These are phyloP conservation scores for Ellobius talpinus DNA, from an alignment of 2,113 vertebrate genomes.

Conservation along the genomic window DNA sequence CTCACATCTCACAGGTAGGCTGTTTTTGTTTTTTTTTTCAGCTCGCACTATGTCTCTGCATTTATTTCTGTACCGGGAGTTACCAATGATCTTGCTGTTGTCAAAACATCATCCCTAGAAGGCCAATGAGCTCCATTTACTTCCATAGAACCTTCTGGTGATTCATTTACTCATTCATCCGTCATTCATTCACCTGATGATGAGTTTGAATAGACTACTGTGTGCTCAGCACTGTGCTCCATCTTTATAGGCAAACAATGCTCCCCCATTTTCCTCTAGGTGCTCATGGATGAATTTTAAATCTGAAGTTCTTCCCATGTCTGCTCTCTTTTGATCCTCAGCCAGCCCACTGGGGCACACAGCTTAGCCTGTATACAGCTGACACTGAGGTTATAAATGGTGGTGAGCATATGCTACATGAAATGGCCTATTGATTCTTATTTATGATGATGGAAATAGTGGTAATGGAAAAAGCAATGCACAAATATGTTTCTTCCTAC, in stretches of 20 bases:
- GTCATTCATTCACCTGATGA: not conserved
- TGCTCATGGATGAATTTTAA: not conserved
- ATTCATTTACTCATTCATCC: not conserved
- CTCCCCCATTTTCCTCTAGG: not conserved
- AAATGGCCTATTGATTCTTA: slow-evolving; percentile 83
- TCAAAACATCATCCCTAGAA: not conserved
- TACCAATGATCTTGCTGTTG: not conserved
- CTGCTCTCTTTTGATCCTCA: slow-evolving; percentile 34
- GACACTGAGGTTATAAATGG: slow-evolving; percentile 72
- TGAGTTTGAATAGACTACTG: not conserved
- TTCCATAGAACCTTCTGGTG: not conserved
- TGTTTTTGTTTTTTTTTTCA: too few species aligned
- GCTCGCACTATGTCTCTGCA: not conserved
- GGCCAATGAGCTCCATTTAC: not conserved
- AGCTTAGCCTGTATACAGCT: slow-evolving; percentile 40
- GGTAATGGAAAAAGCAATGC: slow-evolving; percentile 76
- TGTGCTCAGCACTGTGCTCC: not conserved
- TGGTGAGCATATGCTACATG: slow-evolving; percentile 73
- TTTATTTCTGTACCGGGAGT: not conserved
- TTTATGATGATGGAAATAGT: slow-evolving; percentile 80
- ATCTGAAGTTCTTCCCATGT: not conserved
- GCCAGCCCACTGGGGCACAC: not conserved
- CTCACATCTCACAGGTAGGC: not conserved
- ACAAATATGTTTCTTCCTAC: slow-evolving; percentile 74
- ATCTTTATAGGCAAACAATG: not conserved